Evolutionary conservation across 2,797 vertebrate genomes (phyloP).

Genomic region (Myiotriccus ornatus): DNA sequence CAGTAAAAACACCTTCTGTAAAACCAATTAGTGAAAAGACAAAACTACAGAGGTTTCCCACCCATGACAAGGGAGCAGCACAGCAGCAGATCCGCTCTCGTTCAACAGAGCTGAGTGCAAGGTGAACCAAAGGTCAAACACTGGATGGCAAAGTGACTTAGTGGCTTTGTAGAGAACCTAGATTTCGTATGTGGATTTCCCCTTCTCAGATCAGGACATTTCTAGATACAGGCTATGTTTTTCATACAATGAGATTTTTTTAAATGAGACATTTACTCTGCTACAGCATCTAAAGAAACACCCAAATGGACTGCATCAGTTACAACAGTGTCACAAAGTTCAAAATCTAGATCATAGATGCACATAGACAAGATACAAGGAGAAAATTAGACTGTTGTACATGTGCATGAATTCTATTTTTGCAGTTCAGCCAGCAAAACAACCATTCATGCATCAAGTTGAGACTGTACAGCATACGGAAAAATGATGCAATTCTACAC

Average conservation of each 20-base stretch:
- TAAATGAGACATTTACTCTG: not conserved
- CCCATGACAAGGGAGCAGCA: not conserved
- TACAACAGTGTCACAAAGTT: not conserved
- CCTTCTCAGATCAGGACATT: not conserved
- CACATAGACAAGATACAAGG: not conserved
- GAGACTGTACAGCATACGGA: not conserved
- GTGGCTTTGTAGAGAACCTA: not conserved
- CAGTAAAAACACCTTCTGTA: not conserved
- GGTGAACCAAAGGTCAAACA: not conserved
- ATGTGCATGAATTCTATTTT: not conserved
- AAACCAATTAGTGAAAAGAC: not conserved
- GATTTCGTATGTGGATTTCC: not conserved
- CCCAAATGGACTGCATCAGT: not conserved
- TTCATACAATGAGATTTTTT: not conserved
- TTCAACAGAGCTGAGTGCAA: not conserved
- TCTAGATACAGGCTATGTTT: accelerated
- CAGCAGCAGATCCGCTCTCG: not conserved
- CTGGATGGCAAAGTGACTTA: not conserved
- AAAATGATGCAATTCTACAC: not conserved
- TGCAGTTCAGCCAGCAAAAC: not conserved
- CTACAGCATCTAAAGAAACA: not conserved
- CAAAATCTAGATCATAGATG: not conserved
- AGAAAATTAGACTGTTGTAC: not conserved
- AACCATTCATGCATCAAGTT: not conserved
- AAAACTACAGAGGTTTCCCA: not conserved